These are phyloP conservation scores for Acromyrmex echinatior DNA, from an alignment of 1,140 invertebrate genomes.

Conservation along the genomic window DNA sequence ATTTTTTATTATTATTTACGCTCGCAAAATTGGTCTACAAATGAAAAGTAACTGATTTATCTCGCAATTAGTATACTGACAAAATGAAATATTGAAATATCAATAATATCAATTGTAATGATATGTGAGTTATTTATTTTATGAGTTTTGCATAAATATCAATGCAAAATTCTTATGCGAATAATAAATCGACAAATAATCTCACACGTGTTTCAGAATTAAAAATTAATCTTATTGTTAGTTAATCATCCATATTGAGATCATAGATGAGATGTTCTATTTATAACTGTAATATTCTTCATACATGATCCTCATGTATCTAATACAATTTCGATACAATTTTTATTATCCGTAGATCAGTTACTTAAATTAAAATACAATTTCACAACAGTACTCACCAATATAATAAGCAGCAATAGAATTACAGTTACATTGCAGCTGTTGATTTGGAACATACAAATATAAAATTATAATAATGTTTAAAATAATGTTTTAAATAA, in stretches of 20 bases:
- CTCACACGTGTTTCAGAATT: not conserved
- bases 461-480: not conserved
- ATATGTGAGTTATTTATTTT: not conserved
- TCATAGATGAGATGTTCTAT: not conserved
- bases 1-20: not conserved
- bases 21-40: not conserved
- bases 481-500: not conserved
- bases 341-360: not conserved
- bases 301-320: not conserved
- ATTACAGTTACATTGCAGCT: not conserved
- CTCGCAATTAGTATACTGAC: not conserved
- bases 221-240: not conserved
- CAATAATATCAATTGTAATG: not conserved
- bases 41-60: not conserved
- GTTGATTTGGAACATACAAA: not conserved
- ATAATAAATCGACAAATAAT: not conserved
- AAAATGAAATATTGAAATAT: not conserved
- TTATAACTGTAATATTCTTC: not conserved
- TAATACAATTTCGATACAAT: not conserved
- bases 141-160: not conserved
- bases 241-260: not conserved
- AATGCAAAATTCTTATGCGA: not conserved
- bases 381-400: not conserved
- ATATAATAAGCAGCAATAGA: not conserved
- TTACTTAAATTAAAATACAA: not conserved